phyloP scores from a whole-genome alignment of 2,113 vertebrate species.

The Seriola quinqueradiata region DNA sequence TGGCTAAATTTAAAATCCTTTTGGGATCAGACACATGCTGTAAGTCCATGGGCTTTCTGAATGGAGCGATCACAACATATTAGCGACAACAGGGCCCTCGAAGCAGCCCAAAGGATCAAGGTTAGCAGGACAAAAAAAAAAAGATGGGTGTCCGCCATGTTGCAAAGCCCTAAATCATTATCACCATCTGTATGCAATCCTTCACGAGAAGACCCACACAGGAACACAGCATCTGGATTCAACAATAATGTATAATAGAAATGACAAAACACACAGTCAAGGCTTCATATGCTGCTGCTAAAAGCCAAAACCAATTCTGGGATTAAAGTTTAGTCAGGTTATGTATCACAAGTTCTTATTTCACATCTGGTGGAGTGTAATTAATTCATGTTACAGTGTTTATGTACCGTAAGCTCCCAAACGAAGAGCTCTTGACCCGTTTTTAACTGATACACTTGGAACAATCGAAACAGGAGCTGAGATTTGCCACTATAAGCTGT shows the following conservation, averaged over 20 bases:
- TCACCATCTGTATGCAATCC: conserved; percentile 63
- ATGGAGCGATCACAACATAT: conserved; percentile 29
- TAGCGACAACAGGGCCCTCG: conserved; percentile 18
- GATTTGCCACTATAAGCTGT: too few relatives aligned
- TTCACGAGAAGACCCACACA: conserved; percentile 26
- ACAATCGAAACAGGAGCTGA: not conserved
- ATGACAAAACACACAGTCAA: conserved; percentile 19
- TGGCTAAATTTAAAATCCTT: conserved; percentile 22
- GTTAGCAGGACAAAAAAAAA: conserved; percentile 16
- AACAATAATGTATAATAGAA: conserved; percentile 25
- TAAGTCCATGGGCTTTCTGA: conserved; percentile 17
- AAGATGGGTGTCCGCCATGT: conserved; percentile 29
- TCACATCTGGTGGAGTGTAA: conserved; percentile 25
- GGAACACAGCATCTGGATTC: conserved; percentile 50
- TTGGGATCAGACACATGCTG: not conserved
- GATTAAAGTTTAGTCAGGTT: not conserved
- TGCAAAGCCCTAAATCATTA: conserved; percentile 54
- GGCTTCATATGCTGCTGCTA: conserved; percentile 9
- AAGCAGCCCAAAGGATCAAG: conserved; percentile 25
- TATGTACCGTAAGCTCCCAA: not conserved
- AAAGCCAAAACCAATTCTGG: conserved; percentile 13
- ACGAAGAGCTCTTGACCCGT: not conserved
- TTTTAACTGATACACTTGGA: not conserved
- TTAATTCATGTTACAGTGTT: conserved; percentile 15
- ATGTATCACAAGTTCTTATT: not conserved